phyloP scores from a whole-genome alignment of 2,888 invertebrate species.

The Mermis nigrescens region DNA sequence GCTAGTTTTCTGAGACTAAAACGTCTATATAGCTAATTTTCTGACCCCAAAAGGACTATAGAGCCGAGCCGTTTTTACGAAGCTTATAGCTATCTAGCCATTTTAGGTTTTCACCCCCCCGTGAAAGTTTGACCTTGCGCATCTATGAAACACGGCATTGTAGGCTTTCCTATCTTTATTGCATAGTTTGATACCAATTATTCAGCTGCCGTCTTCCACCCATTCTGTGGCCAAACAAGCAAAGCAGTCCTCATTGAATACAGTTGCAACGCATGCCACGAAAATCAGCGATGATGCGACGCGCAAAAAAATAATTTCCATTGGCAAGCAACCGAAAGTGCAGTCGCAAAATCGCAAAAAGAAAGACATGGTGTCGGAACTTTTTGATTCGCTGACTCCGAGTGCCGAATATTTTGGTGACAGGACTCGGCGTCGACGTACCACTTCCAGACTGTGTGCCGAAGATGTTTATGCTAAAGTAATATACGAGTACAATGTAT shows the following conservation, averaged over 20 bases:
- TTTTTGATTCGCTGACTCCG: conserved; percentile 26
- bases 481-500: too few species aligned
- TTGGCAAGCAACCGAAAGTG: conserved; percentile 27
- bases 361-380: conserved; percentile 24
- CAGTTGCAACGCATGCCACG: neutral
- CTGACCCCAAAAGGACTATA: too few species aligned
- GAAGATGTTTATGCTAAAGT: neutral
- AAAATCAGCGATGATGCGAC: conserved; percentile 1
- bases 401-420: conserved; percentile 24
- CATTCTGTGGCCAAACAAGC: neutral
- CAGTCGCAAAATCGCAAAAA: conserved; percentile 15
- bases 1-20: too few species aligned
- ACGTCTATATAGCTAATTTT: too few species aligned
- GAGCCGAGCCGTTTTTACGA: too few species aligned
- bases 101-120: too few species aligned
- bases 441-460: neutral
- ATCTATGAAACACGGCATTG: too few species aligned
- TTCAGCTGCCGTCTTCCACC: neutral
- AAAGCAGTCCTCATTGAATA: neutral
- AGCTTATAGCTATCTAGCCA: too few species aligned
- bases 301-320: conserved; percentile 23
- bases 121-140: too few species aligned
- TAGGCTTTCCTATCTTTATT: too few species aligned
- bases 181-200: neutral
- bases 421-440: conserved; percentile 17